These are phyloP conservation scores for Scortum barcoo DNA, from an alignment of 2,113 vertebrate species.

Conservation along the genomic window DNA sequence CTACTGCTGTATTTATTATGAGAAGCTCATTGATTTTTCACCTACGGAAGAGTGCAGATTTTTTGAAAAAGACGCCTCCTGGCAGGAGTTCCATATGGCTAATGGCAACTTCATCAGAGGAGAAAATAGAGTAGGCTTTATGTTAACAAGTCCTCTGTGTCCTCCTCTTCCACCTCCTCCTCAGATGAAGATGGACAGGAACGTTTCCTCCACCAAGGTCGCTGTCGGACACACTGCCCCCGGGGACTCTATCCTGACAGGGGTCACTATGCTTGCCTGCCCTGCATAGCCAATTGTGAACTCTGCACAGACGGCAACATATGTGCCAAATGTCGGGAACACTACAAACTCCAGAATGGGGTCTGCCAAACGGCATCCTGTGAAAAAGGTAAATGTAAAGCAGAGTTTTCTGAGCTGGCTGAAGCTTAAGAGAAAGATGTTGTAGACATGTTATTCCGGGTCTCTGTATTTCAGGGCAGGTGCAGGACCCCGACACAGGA, in stretches of 20 bases:
- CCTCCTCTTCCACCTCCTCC: slow-evolving; percentile 37
- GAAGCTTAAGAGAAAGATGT: not conserved
- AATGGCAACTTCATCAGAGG: slow-evolving; percentile 29
- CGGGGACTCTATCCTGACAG: slow-evolving; percentile 83
- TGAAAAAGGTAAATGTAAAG: slow-evolving; percentile 73
- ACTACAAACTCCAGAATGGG: slow-evolving; percentile 84
- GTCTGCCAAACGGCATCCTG: slow-evolving; percentile 81
- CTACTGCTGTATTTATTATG: slow-evolving; percentile 19
- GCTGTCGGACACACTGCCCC: slow-evolving; percentile 85
- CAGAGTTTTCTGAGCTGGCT: not conserved
- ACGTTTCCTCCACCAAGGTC: slow-evolving; percentile 84
- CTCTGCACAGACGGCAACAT: slow-evolving; percentile 84
- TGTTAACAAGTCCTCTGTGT: slow-evolving; percentile 50
- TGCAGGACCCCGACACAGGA: slow-evolving; percentile 85
- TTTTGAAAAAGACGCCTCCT: not conserved
- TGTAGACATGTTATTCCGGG: not conserved
- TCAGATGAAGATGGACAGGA: slow-evolving; percentile 86
- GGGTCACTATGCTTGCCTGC: slow-evolving; percentile 81
- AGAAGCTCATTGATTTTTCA: slow-evolving; percentile 48
- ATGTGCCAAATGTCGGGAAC: slow-evolving; percentile 86
- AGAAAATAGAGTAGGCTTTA: slow-evolving; percentile 33
- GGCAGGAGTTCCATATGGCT: slow-evolving; percentile 15
- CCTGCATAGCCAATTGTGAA: slow-evolving; percentile 87
- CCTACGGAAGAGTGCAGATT: slow-evolving; percentile 8
- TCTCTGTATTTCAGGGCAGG: slow-evolving; percentile 80